A percentile compares a stretch with the other conserved stretches of the same genome.
These are phyloP conservation scores for Diabrotica undecimpunctata DNA, from an alignment of 1,140 invertebrate species.

Conservation along the genomic window DNA sequence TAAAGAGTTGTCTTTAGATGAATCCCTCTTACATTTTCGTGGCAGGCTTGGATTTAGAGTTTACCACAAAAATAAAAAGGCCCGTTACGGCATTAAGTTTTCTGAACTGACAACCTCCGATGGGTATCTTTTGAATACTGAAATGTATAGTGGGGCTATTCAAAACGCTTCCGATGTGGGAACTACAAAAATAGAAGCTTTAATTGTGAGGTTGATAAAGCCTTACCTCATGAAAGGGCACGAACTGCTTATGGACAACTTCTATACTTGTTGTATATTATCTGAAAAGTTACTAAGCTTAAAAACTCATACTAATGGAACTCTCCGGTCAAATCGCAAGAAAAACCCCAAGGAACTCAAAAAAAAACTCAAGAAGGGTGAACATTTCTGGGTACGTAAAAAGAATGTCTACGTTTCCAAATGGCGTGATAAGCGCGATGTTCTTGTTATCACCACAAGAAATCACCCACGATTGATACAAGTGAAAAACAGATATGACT, in stretches of 20 bases:
- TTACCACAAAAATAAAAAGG: no score
- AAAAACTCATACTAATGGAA: slow-evolving; percentile 41
- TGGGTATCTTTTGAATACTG: no score
- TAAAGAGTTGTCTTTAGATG: no score
- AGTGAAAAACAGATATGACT: no score
- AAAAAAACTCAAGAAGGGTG: slow-evolving; percentile 35
- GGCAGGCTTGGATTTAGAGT: no score
- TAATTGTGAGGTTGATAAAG: slow-evolving; percentile 18
- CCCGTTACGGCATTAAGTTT: no score
- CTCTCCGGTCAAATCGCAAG: slow-evolving; percentile 36
- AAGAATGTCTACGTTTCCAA: background rate
- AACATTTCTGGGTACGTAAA: background rate
- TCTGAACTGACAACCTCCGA: no score
- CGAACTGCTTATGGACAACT: slow-evolving; percentile 45
- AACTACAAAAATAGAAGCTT: slow-evolving; percentile 9
- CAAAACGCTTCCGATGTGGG: background rate
- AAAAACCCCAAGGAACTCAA: slow-evolving; percentile 33
- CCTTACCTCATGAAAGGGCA: slow-evolving; percentile 38
- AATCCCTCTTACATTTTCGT: no score
- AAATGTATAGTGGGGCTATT: no score
- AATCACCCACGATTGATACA: no score
- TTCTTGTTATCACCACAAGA: background rate
- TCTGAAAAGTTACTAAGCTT: slow-evolving; percentile 37
- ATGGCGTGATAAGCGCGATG: background rate
- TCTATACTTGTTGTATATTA: slow-evolving; percentile 44